phyloP scores from a whole-genome alignment of 2,797 vertebrate genomes.

The Lycodopsis pacificus region DNA sequence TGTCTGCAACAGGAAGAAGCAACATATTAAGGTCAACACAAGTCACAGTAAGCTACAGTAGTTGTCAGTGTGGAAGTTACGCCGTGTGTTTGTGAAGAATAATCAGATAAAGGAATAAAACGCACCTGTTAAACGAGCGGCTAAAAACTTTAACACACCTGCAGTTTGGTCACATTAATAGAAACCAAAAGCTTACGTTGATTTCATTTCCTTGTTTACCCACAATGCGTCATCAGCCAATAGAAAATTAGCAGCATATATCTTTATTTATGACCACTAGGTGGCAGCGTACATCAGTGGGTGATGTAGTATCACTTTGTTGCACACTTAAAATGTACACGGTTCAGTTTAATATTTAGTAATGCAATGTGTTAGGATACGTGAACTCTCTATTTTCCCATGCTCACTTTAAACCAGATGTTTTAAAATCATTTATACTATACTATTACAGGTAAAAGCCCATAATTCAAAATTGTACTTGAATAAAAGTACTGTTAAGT shows the following conservation, averaged over 20 bases:
- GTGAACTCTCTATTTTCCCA: background rate
- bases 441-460: background rate
- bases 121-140: conserved; percentile 19
- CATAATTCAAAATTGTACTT: background rate
- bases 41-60: background rate
- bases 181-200: conserved; percentile 29
- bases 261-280: conserved; percentile 16
- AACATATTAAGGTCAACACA: background rate
- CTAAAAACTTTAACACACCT: background rate
- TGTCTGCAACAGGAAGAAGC: background rate
- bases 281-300: conserved; percentile 25
- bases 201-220: conserved; percentile 53
- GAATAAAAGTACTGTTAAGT: background rate
- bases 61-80: too few relatives aligned
- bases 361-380: background rate
- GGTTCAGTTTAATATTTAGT: background rate
- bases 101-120: background rate
- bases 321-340: background rate
- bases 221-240: conserved; percentile 56
- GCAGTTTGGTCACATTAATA: background rate
- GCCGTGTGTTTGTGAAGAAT: background rate
- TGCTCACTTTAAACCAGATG: background rate
- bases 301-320: background rate
- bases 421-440: background rate
- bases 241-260: conserved; percentile 10